Conservation (phyloP, 2,113 vertebrate species). For the Psilopogon haemacephalus region DNA sequence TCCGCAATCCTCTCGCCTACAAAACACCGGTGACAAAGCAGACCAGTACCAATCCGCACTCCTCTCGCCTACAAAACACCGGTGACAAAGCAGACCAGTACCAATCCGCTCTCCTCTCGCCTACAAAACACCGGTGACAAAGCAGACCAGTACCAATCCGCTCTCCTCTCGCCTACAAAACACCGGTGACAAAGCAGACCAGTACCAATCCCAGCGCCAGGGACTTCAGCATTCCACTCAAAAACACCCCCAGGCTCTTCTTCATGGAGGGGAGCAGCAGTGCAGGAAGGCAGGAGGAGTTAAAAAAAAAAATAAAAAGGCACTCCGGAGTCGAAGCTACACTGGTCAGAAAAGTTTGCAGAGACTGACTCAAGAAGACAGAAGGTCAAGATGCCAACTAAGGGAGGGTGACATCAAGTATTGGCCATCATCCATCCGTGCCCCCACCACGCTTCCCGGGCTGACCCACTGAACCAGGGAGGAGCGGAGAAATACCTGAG, state of each 20-base stretch:
- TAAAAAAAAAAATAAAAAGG: background rate
- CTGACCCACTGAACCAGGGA: background rate
- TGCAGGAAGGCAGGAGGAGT: too few species aligned
- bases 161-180: background rate
- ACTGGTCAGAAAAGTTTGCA: background rate
- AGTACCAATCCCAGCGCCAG: too few species aligned
- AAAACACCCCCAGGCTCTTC: background rate
- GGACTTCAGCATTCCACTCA: background rate
- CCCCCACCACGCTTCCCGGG: rapidly evolving
- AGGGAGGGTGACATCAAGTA: background rate
- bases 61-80: background rate
- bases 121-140: background rate
- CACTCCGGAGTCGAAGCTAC: background rate
- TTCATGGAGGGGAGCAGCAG: background rate
- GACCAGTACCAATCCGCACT: rapidly evolving
- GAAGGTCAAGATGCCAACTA: background rate
- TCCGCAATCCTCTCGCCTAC: background rate
- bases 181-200: background rate
- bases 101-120: background rate
- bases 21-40: background rate
- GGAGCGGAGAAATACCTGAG: background rate
- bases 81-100: background rate
- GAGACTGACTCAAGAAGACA: background rate
- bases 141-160: background rate
- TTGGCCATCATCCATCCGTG: background rate